Evolutionary conservation across 1,140 invertebrate genomes (phyloP).

Genomic region (Uloborus diversus): DNA sequence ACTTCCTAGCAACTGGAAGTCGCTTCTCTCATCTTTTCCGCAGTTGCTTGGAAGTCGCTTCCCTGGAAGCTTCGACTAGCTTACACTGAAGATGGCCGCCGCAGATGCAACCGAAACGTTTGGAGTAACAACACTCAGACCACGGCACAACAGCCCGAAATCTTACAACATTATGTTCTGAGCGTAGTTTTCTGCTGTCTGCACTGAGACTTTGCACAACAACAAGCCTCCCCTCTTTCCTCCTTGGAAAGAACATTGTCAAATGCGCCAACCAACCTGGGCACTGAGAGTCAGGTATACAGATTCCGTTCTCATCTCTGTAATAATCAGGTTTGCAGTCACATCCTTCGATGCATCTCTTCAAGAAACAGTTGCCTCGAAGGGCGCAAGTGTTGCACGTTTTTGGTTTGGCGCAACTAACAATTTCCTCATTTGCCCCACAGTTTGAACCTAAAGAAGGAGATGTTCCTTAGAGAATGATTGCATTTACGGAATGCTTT

Average conservation of each 20-base stretch:
- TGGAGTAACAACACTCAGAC: too few species aligned
- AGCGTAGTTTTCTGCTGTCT: too few species aligned
- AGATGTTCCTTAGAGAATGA: background rate
- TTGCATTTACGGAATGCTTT: background rate
- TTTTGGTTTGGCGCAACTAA: background rate
- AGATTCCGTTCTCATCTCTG: slow-evolving; percentile 25
- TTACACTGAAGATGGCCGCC: too few species aligned
- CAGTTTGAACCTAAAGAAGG: background rate
- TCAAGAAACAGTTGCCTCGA: slow-evolving; percentile 1
- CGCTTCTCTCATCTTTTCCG: too few species aligned
- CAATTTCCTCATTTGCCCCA: slow-evolving; percentile 3
- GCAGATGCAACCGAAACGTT: too few species aligned
- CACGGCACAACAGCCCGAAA: too few species aligned
- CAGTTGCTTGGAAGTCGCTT: too few species aligned
- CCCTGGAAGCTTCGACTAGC: too few species aligned
- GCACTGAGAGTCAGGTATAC: slow-evolving; percentile 19
- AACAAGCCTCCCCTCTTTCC: too few species aligned
- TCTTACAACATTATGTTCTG: too few species aligned
- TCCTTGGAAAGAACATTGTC: background rate
- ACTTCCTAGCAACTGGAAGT: too few species aligned
- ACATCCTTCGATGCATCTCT: slow-evolving; percentile 13
- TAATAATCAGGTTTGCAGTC: slow-evolving; percentile 34
- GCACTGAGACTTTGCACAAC: too few species aligned
- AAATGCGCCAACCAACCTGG: background rate
- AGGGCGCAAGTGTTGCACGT: slow-evolving; percentile 12